Evolutionary conservation across 2,113 vertebrate species (phyloP).

Genomic region (Phaethornis superciliosus): DNA sequence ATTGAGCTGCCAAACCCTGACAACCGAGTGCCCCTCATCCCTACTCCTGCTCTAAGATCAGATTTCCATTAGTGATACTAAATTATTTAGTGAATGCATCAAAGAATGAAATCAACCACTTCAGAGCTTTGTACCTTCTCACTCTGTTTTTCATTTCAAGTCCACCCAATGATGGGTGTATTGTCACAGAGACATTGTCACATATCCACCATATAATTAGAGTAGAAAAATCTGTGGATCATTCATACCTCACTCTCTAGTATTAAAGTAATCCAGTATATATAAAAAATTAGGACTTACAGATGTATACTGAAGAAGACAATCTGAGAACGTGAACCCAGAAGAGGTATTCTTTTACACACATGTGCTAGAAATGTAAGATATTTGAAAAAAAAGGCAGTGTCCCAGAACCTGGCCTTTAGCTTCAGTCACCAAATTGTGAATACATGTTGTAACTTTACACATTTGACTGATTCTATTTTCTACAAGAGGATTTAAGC

Average conservation of each 20-base stretch:
- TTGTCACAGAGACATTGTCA: neutral
- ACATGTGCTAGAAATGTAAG: neutral
- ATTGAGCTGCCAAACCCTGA: slow-evolving; percentile 44
- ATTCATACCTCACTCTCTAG: neutral
- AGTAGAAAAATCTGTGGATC: neutral
- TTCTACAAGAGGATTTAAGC: slow-evolving; percentile 33
- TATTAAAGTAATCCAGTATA: neutral
- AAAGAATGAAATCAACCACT: slow-evolving; percentile 36
- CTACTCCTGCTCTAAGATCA: slow-evolving; percentile 1
- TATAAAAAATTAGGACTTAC: neutral
- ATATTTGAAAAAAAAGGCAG: neutral
- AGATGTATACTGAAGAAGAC: neutral
- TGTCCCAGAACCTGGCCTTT: neutral
- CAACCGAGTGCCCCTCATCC: slow-evolving; percentile 28
- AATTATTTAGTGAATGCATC: slow-evolving; percentile 79
- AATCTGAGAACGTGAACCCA: neutral
- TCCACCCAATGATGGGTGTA: neutral
- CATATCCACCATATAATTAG: neutral
- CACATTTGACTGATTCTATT: slow-evolving; percentile 48
- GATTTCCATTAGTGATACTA: slow-evolving; percentile 77
- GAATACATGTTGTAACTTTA: slow-evolving; percentile 28
- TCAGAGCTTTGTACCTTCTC: slow-evolving; percentile 18
- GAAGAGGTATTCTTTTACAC: neutral
- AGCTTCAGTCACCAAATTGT: neutral
- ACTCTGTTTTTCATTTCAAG: slow-evolving; percentile 6